These are phyloP conservation scores for Xanthia icteritia DNA, from an alignment of 2,888 invertebrate genomes.

Conservation along the genomic window DNA sequence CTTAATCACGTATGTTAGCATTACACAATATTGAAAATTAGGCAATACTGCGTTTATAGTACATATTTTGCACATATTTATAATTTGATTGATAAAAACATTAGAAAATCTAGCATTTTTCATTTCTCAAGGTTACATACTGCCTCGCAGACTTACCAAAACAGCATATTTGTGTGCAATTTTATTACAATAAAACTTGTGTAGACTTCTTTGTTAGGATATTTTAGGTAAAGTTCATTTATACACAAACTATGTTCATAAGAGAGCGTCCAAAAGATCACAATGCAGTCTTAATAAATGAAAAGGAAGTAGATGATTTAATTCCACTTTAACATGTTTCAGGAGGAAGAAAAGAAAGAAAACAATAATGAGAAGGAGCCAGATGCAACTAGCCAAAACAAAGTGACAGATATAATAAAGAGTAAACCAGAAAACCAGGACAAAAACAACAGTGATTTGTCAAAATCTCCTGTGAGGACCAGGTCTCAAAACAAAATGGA, in stretches of 20 bases:
- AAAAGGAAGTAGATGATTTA: conserved; percentile 7
- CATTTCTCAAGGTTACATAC: conserved; percentile 57
- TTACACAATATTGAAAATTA: conserved; percentile 5
- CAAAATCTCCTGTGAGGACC: conserved; percentile 87
- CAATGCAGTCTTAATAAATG: neutral
- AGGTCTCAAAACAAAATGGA: conserved; percentile 90
- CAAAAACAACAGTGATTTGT: conserved; percentile 74
- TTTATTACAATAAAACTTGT: neutral
- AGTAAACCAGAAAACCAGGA: conserved; percentile 74
- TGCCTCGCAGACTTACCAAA: neutral
- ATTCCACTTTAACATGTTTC: conserved; percentile 66
- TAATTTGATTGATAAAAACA: conserved; percentile 4
- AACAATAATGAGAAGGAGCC: conserved; percentile 84
- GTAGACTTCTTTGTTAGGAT: neutral
- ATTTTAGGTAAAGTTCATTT: neutral
- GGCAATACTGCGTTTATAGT: neutral
- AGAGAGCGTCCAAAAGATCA: neutral
- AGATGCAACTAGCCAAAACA: conserved; percentile 77
- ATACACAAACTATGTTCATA: neutral
- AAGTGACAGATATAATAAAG: conserved; percentile 74
- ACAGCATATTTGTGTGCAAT: conserved; percentile 9
- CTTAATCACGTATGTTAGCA: neutral
- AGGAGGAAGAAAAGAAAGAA: conserved; percentile 90
- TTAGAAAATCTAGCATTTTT: conserved; percentile 24
- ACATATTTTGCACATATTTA: neutral